phyloP scores from a whole-genome alignment of 2,797 vertebrate genomes.

The Esox masquinongy region DNA sequence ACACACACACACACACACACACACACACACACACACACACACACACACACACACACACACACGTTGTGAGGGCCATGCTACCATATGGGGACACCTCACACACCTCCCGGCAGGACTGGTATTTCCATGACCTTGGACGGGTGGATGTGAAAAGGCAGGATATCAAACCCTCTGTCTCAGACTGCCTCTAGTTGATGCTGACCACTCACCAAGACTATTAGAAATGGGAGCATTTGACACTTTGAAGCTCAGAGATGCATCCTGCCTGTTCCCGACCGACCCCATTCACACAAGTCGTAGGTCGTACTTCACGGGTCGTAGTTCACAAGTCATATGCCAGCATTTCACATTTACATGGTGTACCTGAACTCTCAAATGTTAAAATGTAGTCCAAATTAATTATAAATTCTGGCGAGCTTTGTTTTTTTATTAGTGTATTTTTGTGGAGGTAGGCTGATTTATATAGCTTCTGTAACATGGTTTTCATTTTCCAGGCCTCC shows the following conservation, averaged over 20 bases:
- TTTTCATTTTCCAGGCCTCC: slow-evolving; percentile 83
- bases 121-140: slow-evolving; percentile 49
- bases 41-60: slow-evolving; percentile 5
- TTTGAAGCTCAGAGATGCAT: neutral
- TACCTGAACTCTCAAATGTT: neutral
- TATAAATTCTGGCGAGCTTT: too few relatives aligned
- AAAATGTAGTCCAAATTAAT: too few relatives aligned
- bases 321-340: too few relatives aligned
- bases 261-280: neutral
- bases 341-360: too few relatives aligned
- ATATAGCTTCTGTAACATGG: neutral
- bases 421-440: neutral
- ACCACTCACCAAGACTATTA: slow-evolving; percentile 9
- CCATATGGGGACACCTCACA: slow-evolving; percentile 11
- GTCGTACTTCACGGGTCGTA: too few relatives aligned
- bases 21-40: slow-evolving; percentile 5
- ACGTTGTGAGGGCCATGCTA: slow-evolving; percentile 37
- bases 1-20: slow-evolving; percentile 16
- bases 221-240: neutral
- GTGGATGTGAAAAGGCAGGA: slow-evolving; percentile 24
- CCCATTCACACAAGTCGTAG: neutral
- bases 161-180: neutral
- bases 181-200: neutral
- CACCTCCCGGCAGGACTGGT: slow-evolving; percentile 39
- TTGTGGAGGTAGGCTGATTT: neutral